A percentile compares a stretch with the other conserved stretches of the same genome.
These are phyloP conservation scores for Bradypodion pumilum DNA, from an alignment of 2,797 vertebrate genomes.

Conservation along the genomic window DNA sequence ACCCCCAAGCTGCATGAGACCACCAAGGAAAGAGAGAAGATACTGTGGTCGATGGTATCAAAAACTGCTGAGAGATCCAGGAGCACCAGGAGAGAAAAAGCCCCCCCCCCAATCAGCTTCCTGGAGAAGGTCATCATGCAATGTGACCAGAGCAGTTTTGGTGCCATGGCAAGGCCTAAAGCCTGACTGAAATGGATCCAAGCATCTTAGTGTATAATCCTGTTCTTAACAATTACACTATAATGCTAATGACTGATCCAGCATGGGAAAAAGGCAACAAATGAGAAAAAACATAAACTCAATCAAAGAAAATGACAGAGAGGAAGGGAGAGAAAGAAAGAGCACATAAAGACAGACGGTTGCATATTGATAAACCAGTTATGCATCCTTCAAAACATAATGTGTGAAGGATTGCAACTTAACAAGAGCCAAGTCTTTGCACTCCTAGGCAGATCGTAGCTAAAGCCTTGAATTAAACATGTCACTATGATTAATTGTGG, in stretches of 20 bases:
- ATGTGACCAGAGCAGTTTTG: too few species aligned
- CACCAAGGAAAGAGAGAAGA: too few species aligned
- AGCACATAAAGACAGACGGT: conserved; percentile 35
- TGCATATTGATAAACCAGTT: conserved; percentile 65
- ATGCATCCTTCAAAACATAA: conserved; percentile 58
- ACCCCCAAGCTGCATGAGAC: too few species aligned
- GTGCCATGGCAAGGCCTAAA: too few species aligned
- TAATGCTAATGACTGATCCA: conserved; percentile 16
- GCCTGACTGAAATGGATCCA: too few species aligned
- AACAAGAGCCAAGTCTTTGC: conserved; percentile 67
- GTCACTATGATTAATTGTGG: conserved; percentile 82
- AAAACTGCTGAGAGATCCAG: too few species aligned
- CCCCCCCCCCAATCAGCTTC: too few species aligned
- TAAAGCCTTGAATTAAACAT: conserved; percentile 71
- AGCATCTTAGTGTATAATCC: not conserved
- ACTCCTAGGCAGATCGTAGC: conserved; percentile 66
- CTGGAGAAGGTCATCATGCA: too few species aligned
- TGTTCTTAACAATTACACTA: not conserved
- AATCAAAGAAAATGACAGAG: conserved; percentile 2
- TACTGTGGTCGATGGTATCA: too few species aligned
- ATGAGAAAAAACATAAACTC: conserved; percentile 5
- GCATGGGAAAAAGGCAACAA: conserved; percentile 15
- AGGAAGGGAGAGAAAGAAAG: conserved; percentile 20
- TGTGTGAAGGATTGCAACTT: conserved; percentile 65
- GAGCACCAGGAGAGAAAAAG: too few species aligned